Base-by-base conservation (phyloP, 2,888 invertebrate species). In the Drymonia ruficornis region DNA sequence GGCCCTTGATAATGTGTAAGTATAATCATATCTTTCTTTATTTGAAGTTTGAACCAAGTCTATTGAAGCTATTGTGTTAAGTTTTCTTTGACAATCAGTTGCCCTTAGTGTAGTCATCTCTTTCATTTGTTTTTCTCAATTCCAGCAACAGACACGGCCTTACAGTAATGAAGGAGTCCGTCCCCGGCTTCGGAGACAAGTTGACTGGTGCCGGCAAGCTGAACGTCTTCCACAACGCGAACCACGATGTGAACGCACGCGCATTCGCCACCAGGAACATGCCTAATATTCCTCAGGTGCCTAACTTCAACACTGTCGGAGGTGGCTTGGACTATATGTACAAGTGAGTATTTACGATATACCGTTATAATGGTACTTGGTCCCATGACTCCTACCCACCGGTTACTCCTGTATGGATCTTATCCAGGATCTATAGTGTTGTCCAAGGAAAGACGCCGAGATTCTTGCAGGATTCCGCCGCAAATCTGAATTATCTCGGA, bases 201-300 rank as follows among this genome's bases (percentile, higher is more conserved):
- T 55, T 83, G 38, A 80, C 82, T 0, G 84, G 72, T 1, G 73
- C 81, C 1, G 82, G 72, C 4, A 70, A 70, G n/a, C 45, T 78
- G 4, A 81, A 76, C 48, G 52, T 84, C 15, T 55, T 83, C 47
- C 60, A 80, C 57, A 78, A 73, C 19, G 72, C 72, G 52, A 61
- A 70, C 50, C 81, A 83, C 56, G 65, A 69, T 18, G 49, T 80
- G 23, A 63, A 65, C 48, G 74, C 72, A 15, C 72, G 70, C 43
- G 77, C 77, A 0, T 78, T 76, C 59, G 52, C 66, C 52, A 69
- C 74, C 18, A 70, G 59, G 49, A 77, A 65, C 28, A 72, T 76
- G 65, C 78, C 76, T 2, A 67, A 54, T 19, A 64, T 67, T 13
- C 69, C 70, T 1, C 59, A 59, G 0, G 59, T 71, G 5, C 74